These are phyloP conservation scores for Diglossa cyanea DNA, from an alignment of 2,797 vertebrate genomes.

Conservation along the genomic window DNA sequence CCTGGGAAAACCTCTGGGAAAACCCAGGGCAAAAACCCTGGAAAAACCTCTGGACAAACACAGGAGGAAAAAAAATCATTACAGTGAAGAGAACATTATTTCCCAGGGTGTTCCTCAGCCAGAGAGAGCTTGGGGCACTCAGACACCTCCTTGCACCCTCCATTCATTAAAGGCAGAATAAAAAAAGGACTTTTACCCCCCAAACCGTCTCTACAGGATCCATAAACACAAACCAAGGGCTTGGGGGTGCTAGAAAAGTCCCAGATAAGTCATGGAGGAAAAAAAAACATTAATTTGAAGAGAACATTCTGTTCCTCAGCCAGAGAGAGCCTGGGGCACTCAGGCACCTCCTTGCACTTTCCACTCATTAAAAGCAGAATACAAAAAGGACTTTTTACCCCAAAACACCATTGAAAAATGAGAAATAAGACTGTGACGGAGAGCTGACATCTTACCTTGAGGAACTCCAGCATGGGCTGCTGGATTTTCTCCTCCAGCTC, in stretches of 20 bases:
- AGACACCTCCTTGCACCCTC: neutral
- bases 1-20: no score
- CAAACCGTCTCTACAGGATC: neutral
- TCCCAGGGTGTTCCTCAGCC: neutral
- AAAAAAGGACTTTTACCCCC: neutral
- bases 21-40: no score
- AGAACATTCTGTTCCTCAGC: no score
- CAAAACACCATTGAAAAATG: rapidly evolving
- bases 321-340: no score
- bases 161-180: rapidly evolving
- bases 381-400: no score
- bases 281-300: no score
- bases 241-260: no score
- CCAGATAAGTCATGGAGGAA: no score
- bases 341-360: no score
- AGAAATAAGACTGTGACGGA: rapidly evolving
- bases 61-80: neutral
- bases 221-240: no score
- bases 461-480: conserved; percentile 70
- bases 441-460: conserved; percentile 42
- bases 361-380: no score
- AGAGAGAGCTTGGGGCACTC: neutral
- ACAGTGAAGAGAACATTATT: rapidly evolving
- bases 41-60: no score
- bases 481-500: conserved; percentile 74